These are phyloP conservation scores for Perca schrenkii DNA, from an alignment of 2,113 vertebrate species.

Conservation along the genomic window DNA sequence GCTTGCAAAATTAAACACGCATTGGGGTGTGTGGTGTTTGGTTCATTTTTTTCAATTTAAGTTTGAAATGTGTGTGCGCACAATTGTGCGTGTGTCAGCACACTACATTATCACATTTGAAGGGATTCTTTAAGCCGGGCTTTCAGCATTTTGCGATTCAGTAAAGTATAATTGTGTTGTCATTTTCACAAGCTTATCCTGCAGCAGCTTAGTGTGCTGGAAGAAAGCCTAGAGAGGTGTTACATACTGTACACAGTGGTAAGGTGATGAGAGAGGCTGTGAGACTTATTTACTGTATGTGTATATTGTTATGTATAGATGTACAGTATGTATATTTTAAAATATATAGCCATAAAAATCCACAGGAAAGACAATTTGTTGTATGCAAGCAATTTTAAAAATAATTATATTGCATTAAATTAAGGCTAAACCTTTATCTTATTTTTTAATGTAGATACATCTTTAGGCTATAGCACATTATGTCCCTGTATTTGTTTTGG, in stretches of 20 bases:
- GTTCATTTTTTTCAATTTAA: slow-evolving; percentile 37
- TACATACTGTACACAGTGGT: slow-evolving; percentile 18
- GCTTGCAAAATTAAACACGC: slow-evolving; percentile 46
- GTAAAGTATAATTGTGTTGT: slow-evolving; percentile 63
- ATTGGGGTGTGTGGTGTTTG: not conserved
- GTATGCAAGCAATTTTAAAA: not conserved
- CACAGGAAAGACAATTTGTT: not conserved
- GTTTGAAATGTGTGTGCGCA: not conserved
- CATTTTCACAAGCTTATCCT: slow-evolving; percentile 58
- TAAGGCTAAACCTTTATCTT: not conserved
- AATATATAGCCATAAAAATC: not conserved
- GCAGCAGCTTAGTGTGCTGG: slow-evolving; percentile 58
- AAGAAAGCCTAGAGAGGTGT: slow-evolving; percentile 55
- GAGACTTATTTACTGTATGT: not conserved
- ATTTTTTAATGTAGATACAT: not conserved
- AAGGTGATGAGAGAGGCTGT: not conserved
- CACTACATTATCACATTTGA: slow-evolving; percentile 35
- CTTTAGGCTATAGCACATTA: not conserved
- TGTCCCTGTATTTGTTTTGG: not conserved
- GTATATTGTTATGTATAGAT: not conserved
- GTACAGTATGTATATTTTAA: not conserved
- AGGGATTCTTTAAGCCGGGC: slow-evolving; percentile 38
- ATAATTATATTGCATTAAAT: not conserved
- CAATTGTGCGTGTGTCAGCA: not conserved
- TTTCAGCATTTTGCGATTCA: slow-evolving; percentile 45